These are phyloP conservation scores for Apamea monoglypha DNA, from an alignment of 2,888 invertebrate genomes.

Conservation along the genomic window DNA sequence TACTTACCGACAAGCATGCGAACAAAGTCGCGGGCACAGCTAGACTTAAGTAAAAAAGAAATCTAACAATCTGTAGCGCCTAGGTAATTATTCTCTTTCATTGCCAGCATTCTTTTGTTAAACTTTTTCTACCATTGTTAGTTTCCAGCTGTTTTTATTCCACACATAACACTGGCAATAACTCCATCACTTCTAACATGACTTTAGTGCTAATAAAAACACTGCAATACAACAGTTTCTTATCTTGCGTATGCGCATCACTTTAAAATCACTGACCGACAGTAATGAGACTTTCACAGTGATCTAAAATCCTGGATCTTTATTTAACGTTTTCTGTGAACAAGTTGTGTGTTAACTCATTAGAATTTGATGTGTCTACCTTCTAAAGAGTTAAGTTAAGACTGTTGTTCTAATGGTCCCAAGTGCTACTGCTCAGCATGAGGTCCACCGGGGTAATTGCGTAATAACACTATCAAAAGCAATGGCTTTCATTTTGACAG, in stretches of 20 bases:
- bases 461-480: too few relatives aligned
- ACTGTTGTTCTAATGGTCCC: too few relatives aligned
- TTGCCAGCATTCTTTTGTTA: constrained; percentile 39
- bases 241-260: constrained; percentile 36
- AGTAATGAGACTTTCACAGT: constrained; percentile 49
- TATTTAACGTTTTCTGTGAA: constrained; percentile 37
- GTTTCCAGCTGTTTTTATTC: constrained; percentile 30
- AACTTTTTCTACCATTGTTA: constrained; percentile 46
- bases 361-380: not conserved
- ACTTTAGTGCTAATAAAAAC: constrained; percentile 21
- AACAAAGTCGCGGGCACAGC: not conserved
- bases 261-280: constrained; percentile 39
- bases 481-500: too few relatives aligned
- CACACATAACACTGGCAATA: constrained; percentile 7
- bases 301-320: constrained; percentile 40
- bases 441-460: too few relatives aligned
- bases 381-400: not conserved
- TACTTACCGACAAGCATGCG: too few relatives aligned
- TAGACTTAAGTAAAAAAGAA: not conserved
- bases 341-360: constrained; percentile 19
- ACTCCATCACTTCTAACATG: not conserved
- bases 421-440: too few relatives aligned
- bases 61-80: not conserved
- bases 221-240: constrained; percentile 36
- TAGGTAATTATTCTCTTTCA: constrained; percentile 19